Base-by-base conservation (phyloP, 1,140 invertebrate genomes). In the Psilanteris sp. region DNA sequence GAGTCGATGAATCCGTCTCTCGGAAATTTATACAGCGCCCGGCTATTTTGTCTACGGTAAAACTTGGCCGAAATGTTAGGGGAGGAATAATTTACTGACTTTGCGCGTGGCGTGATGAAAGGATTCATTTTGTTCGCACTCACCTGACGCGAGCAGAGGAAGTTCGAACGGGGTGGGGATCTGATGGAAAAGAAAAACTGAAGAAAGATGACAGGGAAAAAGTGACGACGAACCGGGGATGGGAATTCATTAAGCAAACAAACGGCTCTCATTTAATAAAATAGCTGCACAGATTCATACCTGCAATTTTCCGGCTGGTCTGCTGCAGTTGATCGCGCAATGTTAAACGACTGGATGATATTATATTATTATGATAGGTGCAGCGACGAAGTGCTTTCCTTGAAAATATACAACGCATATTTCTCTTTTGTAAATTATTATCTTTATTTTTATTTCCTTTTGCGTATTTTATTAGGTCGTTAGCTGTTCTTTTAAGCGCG, bases 71-170 rank as follows among this genome's bases (percentile, higher is more conserved):
- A 27, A 59, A 70, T 44, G 64, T 50, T 24, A 29, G 26, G 37
- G 67, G 55, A 71, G 67, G 67, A 71, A 71, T 71, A 71, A 71
- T 71, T 61, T 71, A 18, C 54, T 16, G 44, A 52, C 43, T 48
- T 46, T 48, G 29, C 43, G 46, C 27, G 20, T 22, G 27, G 16
- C 20, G 27, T 41, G 37, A 61, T 59, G 66, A 61, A 61, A 71
- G 66, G 66, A 61, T 54, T 50, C 54, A 52, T 68, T 71, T 71
- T 52, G 55, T 54, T 61, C 46, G 26, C 27, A 52, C 37, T 61
- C 44, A 61, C 27, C 55, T 59, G 66, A 54, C 31, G 48, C 54
- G 18, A 20, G 27, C 22, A 32, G 46, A 54, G 46, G 10, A 67
- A 67, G 62, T 46, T 55, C 48, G 31, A 48, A 37, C 48, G 41